These are phyloP conservation scores for Meloe dianella DNA, from an alignment of 2,888 invertebrate species.

Conservation along the genomic window DNA sequence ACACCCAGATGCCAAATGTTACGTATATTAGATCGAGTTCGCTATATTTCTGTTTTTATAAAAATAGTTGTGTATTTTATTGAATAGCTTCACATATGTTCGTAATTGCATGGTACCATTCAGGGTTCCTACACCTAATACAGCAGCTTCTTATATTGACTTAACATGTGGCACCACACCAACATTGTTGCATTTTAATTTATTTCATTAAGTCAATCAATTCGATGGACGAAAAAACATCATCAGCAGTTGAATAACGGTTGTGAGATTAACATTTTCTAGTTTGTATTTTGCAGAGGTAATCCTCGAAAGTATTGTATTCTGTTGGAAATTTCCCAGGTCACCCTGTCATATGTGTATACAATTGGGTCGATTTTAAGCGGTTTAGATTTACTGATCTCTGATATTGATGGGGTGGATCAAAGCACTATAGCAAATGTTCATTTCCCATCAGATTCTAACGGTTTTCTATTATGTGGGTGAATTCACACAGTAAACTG, in stretches of 20 bases:
- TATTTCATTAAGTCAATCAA: not conserved
- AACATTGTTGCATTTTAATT: not conserved
- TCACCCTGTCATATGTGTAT: not conserved
- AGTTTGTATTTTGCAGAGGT: not conserved
- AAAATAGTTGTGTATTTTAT: conserved; percentile 54
- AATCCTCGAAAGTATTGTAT: not conserved
- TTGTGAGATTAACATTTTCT: not conserved
- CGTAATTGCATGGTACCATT: conserved; percentile 50
- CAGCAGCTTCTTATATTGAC: not conserved
- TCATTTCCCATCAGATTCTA: conserved; percentile 24
- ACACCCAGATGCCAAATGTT: conserved; percentile 55
- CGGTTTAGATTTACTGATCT: conserved; percentile 11
- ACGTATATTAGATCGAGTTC: conserved; percentile 48
- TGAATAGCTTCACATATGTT: conserved; percentile 53
- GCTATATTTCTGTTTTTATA: conserved; percentile 50
- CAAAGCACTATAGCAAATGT: conserved; percentile 7
- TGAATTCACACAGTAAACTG: conserved; percentile 10
- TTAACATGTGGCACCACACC: not conserved
- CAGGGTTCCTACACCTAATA: not conserved
- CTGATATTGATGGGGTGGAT: conserved; percentile 14
- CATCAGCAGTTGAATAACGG: not conserved
- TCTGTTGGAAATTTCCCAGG: conserved; percentile 7
- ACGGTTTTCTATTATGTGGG: conserved; percentile 32
- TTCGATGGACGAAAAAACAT: not conserved
- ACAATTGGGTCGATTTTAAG: conserved; percentile 1